These are phyloP conservation scores for Melanotaenia nigrans DNA, from an alignment of 2,797 vertebrate genomes.

Conservation along the genomic window DNA sequence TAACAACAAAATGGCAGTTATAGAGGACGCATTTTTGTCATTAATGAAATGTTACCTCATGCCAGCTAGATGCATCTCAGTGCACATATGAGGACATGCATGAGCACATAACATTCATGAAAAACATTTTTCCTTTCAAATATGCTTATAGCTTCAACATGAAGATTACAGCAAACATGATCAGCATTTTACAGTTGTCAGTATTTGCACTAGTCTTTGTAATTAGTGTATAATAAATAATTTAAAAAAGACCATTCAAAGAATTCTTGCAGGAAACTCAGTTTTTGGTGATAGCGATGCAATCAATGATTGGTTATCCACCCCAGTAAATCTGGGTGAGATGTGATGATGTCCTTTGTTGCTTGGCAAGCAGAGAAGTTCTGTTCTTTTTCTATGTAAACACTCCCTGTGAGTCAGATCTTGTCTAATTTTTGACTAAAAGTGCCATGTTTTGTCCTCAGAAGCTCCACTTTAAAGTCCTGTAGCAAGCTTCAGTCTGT, in stretches of 20 bases:
- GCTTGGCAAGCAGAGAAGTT: conserved; percentile 50
- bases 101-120: conserved; percentile 76
- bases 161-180: conserved; percentile 66
- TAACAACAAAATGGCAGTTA: conserved; percentile 62
- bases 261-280: conserved; percentile 44
- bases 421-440: conserved; percentile 19
- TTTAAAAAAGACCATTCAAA: conserved; percentile 62
- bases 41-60: conserved; percentile 67
- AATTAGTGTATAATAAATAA: conserved; percentile 57
- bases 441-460: conserved; percentile 15
- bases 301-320: conserved; percentile 51
- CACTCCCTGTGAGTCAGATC: conserved; percentile 8
- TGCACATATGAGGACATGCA: conserved; percentile 78
- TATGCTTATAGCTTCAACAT: conserved; percentile 70
- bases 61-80: conserved; percentile 69
- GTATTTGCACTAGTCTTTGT: conserved; percentile 44
- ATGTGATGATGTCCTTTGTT: conserved; percentile 47
- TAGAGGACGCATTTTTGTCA: conserved; percentile 43
- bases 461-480: neutral
- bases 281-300: conserved; percentile 73
- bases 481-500: conserved; percentile 26
- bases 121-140: conserved; percentile 47
- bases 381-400: conserved; percentile 39
- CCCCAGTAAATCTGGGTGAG: conserved; percentile 41
- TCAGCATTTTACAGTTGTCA: conserved; percentile 48